phyloP scores from a whole-genome alignment of 2,113 vertebrate genomes.

The Manacus vitellinus region DNA sequence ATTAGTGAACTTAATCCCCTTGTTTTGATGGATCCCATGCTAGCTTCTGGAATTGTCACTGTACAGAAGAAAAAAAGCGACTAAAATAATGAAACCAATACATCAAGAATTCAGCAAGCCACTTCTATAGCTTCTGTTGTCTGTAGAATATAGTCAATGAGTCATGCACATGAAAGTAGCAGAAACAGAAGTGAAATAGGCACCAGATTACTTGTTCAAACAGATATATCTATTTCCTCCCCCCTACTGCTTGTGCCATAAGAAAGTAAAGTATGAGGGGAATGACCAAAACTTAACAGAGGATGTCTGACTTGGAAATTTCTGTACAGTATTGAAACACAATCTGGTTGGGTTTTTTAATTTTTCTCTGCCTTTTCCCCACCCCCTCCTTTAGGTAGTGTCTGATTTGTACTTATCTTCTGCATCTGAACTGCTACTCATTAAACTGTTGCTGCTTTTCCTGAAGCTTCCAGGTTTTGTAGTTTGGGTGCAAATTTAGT shows the following conservation, averaged over 20 bases:
- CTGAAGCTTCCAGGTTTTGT: neutral
- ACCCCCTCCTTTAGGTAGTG: fast-evolving
- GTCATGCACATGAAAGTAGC: neutral
- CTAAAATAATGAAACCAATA: neutral
- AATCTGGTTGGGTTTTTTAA: neutral
- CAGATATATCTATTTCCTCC: fast-evolving
- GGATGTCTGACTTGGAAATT: neutral
- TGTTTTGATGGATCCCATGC: neutral
- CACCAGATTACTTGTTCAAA: neutral
- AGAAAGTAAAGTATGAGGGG: neutral
- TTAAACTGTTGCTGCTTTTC: neutral
- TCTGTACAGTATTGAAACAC: neutral
- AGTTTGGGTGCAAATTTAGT: neutral
- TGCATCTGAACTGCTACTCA: neutral
- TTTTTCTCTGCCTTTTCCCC: neutral
- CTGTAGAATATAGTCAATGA: neutral
- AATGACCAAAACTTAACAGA: neutral
- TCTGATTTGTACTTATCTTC: neutral
- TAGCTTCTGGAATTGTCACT: neutral
- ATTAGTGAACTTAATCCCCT: neutral
- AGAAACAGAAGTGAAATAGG: neutral
- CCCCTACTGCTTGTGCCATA: neutral
- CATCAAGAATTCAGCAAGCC: neutral
- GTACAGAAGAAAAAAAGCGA: neutral
- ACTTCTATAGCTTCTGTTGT: neutral